Percentiles rank a stretch among this genome's conserved stretches.
phyloP scores from a whole-genome alignment of 2,113 vertebrate genomes.

The Caretta caretta region DNA sequence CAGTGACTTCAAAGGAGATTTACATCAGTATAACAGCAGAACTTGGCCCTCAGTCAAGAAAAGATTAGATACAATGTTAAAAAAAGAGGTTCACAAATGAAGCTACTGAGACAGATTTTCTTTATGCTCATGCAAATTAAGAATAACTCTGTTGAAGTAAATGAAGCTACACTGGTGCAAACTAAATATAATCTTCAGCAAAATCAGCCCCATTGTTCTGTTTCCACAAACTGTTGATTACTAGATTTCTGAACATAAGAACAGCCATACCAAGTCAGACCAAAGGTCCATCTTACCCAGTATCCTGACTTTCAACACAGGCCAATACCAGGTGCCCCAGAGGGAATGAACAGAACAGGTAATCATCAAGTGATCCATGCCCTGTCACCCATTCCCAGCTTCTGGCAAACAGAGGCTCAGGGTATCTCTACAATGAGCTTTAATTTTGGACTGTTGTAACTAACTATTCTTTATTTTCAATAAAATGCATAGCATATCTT shows the following conservation, averaged over 20 bases:
- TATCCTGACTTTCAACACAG: too few relatives aligned
- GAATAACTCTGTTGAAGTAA: background rate
- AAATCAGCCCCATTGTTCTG: background rate
- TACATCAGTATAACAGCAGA: background rate
- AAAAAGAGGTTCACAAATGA: background rate
- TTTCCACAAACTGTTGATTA: background rate
- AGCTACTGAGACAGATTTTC: background rate
- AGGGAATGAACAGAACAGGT: too few relatives aligned
- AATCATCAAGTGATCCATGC: too few relatives aligned
- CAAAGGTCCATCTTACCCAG: too few relatives aligned
- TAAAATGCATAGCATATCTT: background rate
- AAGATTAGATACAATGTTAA: background rate
- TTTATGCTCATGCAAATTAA: background rate
- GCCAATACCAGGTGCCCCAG: too few relatives aligned
- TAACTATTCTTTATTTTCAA: constrained; percentile 12
- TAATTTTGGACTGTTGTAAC: background rate
- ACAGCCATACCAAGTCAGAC: too few relatives aligned
- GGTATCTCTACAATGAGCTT: background rate
- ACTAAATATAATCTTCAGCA: background rate
- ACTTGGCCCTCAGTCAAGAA: background rate
- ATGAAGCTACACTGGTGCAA: background rate
- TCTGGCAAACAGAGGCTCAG: too few relatives aligned
- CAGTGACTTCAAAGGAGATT: background rate
- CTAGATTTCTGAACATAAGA: background rate
- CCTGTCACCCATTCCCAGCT: too few relatives aligned